Evolutionary conservation across 2,113 vertebrate species (phyloP).

Genomic region (Dipodomys spectabilis): DNA sequence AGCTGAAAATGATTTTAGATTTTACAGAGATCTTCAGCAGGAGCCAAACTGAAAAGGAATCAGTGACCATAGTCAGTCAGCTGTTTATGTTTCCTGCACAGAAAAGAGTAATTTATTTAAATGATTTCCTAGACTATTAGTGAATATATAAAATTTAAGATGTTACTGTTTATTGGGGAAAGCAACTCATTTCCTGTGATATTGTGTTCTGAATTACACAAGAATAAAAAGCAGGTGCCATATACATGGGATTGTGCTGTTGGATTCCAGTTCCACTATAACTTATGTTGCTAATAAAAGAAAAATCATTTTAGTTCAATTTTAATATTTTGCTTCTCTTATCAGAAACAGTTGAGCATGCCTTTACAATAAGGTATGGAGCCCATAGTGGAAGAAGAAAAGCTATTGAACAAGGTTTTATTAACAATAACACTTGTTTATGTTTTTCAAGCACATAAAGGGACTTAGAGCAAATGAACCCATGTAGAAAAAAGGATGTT

Average conservation of each 20-base stretch:
- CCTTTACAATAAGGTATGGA: background rate
- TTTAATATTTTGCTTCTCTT: slow-evolving; percentile 16
- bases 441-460: background rate
- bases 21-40: background rate
- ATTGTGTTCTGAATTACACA: background rate
- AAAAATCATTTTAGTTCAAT: background rate
- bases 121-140: background rate
- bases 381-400: background rate
- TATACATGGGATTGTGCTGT: background rate
- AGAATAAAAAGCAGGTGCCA: background rate
- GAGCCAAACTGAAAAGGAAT: background rate
- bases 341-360: background rate
- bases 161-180: background rate
- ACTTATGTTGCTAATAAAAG: slow-evolving; percentile 11
- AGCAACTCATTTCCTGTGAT: background rate
- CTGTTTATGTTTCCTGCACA: background rate
- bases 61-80: background rate
- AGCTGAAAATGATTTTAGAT: slow-evolving; percentile 6
- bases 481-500: background rate
- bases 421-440: slow-evolving; percentile 31
- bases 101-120: slow-evolving; percentile 17
- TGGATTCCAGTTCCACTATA: background rate
- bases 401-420: slow-evolving; percentile 23
- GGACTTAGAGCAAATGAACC: background rate
- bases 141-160: background rate